These are phyloP conservation scores for Hermaeophaga mercurialis DNA, from an alignment of 2,888 invertebrate species.

Conservation along the genomic window DNA sequence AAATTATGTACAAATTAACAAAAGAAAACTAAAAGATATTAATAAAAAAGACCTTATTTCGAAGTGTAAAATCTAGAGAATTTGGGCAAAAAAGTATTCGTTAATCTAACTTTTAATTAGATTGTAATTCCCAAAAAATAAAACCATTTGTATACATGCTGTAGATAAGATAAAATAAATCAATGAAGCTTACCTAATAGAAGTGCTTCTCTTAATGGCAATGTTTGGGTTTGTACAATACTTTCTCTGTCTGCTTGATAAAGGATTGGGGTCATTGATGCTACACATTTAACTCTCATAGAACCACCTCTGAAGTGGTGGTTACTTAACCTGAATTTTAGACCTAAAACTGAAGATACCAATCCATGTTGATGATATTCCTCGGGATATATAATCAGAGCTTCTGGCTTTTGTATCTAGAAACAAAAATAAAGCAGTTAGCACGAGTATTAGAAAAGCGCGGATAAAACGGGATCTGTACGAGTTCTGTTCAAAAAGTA, in stretches of 20 bases:
- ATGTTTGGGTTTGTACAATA: constrained; percentile 62
- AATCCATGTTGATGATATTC: constrained; percentile 64
- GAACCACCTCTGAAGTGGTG: constrained; percentile 65
- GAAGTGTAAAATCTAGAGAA: no score
- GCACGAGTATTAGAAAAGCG: no score
- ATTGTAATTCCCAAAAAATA: no score
- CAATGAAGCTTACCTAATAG: constrained; percentile 63
- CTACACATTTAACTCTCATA: constrained; percentile 67
- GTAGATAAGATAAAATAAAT: no score
- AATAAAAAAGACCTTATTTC: no score
- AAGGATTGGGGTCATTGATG: constrained; percentile 64
- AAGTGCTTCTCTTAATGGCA: constrained; percentile 64
- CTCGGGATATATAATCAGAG: constrained; percentile 61
- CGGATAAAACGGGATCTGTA: no score
- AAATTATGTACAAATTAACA: no score
- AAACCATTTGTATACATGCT: no score
- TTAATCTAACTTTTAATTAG: no score
- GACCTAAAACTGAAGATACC: constrained; percentile 64
- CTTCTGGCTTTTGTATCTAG: constrained; percentile 61
- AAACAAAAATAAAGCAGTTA: constrained; percentile 34
- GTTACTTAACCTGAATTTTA: constrained; percentile 62
- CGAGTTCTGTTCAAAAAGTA: no score
- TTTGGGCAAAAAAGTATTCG: no score
- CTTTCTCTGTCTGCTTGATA: constrained; percentile 67
- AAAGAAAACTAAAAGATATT: no score